Conservation (phyloP, 2,113 vertebrate genomes). For the Mixornis gularis region DNA sequence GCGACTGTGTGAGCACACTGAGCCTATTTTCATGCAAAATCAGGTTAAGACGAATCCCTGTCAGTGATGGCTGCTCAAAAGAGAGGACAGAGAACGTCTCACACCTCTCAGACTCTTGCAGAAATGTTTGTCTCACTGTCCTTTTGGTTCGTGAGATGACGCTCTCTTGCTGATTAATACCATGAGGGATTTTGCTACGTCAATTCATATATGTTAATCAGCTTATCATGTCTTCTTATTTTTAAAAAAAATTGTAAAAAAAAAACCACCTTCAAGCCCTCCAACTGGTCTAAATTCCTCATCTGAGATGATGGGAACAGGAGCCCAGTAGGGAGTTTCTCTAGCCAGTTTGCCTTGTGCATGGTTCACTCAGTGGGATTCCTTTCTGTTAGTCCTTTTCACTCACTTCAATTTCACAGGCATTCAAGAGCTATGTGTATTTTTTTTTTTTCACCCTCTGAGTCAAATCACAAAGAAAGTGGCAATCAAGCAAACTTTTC, state of each 20-base stretch:
- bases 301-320: neutral
- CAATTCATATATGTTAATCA: neutral
- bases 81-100: neutral
- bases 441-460: neutral
- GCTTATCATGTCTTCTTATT: neutral
- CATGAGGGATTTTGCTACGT: neutral
- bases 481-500: conserved; percentile 53
- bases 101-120: neutral
- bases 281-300: neutral
- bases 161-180: neutral
- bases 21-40: neutral
- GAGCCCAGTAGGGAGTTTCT: conserved; percentile 33
- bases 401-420: conserved; percentile 40
- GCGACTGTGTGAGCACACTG: neutral
- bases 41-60: neutral
- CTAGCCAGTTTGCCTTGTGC: conserved; percentile 8
- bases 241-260: fast-evolving
- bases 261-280: neutral
- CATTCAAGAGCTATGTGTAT: conserved; percentile 10
- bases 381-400: conserved; percentile 45
- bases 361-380: neutral
- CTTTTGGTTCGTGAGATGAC: neutral
- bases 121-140: neutral
- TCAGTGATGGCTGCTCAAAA: neutral
- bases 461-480: conserved; percentile 23